These are phyloP conservation scores for Solea senegalensis DNA, from an alignment of 2,113 vertebrate species.

Conservation along the genomic window DNA sequence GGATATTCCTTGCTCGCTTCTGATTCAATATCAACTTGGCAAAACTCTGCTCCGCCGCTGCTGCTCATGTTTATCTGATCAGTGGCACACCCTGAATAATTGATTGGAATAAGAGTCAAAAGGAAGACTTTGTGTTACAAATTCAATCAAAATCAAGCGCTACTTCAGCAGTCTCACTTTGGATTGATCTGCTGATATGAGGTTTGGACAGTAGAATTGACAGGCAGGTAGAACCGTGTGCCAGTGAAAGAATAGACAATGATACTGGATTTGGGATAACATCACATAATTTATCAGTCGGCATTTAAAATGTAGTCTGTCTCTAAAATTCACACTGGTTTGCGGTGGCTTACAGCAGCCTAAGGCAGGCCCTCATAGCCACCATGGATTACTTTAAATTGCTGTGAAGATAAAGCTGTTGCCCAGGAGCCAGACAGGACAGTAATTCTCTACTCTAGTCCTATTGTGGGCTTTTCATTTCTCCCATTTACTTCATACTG, in stretches of 20 bases:
- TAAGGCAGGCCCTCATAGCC: constrained; percentile 55
- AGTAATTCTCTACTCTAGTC: constrained; percentile 78
- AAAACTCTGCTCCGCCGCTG: constrained; percentile 55
- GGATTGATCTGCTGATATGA: constrained; percentile 69
- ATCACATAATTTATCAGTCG: constrained; percentile 50
- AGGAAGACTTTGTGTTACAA: constrained; percentile 65
- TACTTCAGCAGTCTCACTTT: constrained; percentile 65
- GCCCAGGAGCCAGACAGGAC: constrained; percentile 74
- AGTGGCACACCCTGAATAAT: constrained; percentile 60
- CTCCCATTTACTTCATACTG: constrained; percentile 74
- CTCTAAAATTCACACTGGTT: constrained; percentile 48
- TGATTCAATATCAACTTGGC: constrained; percentile 73
- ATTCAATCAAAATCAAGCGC: constrained; percentile 72
- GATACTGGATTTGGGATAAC: constrained; percentile 46
- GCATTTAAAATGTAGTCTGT: constrained; percentile 26
- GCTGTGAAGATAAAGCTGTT: constrained; percentile 74
- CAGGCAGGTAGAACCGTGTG: constrained; percentile 43
- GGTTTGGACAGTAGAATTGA: constrained; percentile 46
- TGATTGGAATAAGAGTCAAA: constrained; percentile 71
- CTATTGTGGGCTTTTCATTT: constrained; percentile 80
- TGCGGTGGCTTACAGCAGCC: constrained; percentile 43
- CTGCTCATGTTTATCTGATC: constrained; percentile 75
- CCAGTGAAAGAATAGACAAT: constrained; percentile 42
- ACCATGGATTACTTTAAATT: constrained; percentile 69
- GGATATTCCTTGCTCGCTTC: constrained; percentile 60